These are phyloP conservation scores for Amphiduros pacificus DNA, from an alignment of 2,888 invertebrate species.

Conservation along the genomic window DNA sequence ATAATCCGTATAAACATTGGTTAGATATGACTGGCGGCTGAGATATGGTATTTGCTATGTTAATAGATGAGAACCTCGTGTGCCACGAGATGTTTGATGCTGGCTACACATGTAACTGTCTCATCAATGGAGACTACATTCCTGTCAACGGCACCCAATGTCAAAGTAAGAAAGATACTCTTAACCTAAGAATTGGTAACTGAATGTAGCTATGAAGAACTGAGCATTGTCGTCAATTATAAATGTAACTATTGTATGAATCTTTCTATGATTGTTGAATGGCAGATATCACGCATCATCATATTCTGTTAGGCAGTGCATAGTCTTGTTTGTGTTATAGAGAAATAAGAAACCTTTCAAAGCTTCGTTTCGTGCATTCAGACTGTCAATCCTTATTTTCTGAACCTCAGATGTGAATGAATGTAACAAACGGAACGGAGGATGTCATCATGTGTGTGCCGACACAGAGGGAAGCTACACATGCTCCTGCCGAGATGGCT, in stretches of 20 bases:
- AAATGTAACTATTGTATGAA: no score
- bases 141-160: constrained; percentile 10
- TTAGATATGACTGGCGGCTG: no score
- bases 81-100: constrained; percentile 6
- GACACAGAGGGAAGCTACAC: constrained; percentile 4
- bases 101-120: constrained; percentile 4
- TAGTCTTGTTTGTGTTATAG: no score
- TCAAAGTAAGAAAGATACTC: background rate
- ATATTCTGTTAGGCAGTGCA: no score
- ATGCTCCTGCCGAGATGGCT: constrained; percentile 1
- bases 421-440: background rate
- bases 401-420: constrained; percentile 5
- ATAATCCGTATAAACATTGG: no score
- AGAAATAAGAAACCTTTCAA: no score
- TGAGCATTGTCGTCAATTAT: no score
- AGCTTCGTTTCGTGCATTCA: background rate
- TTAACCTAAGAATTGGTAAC: no score
- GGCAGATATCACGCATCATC: no score
- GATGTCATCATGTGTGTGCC: constrained; percentile 6
- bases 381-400: background rate
- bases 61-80: constrained; percentile 2
- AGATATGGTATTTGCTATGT: no score
- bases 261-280: no score
- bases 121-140: background rate
- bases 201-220: no score